phyloP scores from a whole-genome alignment of 2,888 invertebrate species.

The Magallana nippona region DNA sequence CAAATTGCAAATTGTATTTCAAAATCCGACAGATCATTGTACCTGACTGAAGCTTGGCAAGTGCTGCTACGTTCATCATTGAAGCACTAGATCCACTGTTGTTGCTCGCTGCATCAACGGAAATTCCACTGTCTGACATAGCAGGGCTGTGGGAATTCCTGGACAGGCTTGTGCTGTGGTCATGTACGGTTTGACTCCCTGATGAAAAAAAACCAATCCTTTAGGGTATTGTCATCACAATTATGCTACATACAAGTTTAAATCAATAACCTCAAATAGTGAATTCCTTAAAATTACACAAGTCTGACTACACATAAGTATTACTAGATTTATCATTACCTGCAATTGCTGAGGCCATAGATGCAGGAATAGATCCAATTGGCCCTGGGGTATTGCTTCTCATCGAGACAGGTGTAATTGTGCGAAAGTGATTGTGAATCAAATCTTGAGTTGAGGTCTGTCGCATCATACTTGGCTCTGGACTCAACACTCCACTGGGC shows the following conservation, averaged over 20 bases:
- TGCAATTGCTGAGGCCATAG: slow-evolving; percentile 44
- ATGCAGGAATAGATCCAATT: slow-evolving; percentile 37
- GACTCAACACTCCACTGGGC: slow-evolving; percentile 73
- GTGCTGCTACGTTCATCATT: slow-evolving; percentile 90
- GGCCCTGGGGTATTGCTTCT: slow-evolving; percentile 49
- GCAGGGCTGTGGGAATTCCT: slow-evolving; percentile 78
- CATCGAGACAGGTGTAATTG: slow-evolving; percentile 62
- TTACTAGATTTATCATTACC: slow-evolving; percentile 13
- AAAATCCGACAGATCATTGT: neutral
- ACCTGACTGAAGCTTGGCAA: slow-evolving; percentile 86
- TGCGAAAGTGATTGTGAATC: slow-evolving; percentile 54
- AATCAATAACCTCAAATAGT: no score
- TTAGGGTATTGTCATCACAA: no score
- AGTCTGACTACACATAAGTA: no score
- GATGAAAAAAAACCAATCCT: neutral
- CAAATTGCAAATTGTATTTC: no score
- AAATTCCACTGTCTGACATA: slow-evolving; percentile 80
- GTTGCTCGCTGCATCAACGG: slow-evolving; percentile 77
- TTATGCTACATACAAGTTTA: no score
- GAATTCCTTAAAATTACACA: no score
- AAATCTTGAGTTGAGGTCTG: slow-evolving; percentile 65
- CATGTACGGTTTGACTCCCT: slow-evolving; percentile 52
- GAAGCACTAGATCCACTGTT: slow-evolving; percentile 80
- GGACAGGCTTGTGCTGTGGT: slow-evolving; percentile 64
- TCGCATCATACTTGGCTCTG: slow-evolving; percentile 66